phyloP scores from a whole-genome alignment of 2,888 invertebrate species.

The Lasius fuliginosus region DNA sequence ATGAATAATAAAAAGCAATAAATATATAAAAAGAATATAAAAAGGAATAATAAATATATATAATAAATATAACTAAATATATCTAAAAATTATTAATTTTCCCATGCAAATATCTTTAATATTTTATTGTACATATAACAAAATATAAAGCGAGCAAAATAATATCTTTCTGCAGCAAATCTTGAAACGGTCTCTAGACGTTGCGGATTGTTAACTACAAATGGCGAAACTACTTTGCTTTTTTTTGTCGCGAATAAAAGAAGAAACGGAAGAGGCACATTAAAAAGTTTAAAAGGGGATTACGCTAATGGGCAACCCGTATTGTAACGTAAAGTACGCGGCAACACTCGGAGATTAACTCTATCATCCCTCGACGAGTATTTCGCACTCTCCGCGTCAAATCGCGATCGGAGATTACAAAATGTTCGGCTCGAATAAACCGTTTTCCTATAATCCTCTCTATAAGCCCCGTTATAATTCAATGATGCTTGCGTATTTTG shows the following conservation, averaged over 20 bases:
- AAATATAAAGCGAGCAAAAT: background rate
- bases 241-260: conserved; percentile 6
- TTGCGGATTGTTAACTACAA: conserved; percentile 31
- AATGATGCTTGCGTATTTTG: conserved; percentile 41
- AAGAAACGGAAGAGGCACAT: background rate
- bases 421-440: conserved; percentile 44
- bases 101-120: too few relatives aligned
- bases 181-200: conserved; percentile 1
- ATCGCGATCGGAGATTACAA: conserved; percentile 51
- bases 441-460: conserved; percentile 45
- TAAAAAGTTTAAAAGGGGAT: conserved; percentile 50
- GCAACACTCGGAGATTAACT: conserved; percentile 49
- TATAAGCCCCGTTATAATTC: conserved; percentile 50
- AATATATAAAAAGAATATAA: background rate
- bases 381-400: conserved; percentile 37
- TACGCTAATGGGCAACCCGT: conserved; percentile 47
- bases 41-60: background rate
- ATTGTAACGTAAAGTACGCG: conserved; percentile 41
- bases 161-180: background rate
- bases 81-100: background rate
- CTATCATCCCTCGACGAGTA: conserved; percentile 23
- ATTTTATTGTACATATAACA: background rate
- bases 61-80: background rate
- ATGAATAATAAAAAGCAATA: conserved; percentile 4
- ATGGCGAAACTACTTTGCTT: background rate